A percentile compares a stretch with the other conserved stretches of the same genome.
phyloP scores from a whole-genome alignment of 1,140 invertebrate species.

The Drepana arcuata region DNA sequence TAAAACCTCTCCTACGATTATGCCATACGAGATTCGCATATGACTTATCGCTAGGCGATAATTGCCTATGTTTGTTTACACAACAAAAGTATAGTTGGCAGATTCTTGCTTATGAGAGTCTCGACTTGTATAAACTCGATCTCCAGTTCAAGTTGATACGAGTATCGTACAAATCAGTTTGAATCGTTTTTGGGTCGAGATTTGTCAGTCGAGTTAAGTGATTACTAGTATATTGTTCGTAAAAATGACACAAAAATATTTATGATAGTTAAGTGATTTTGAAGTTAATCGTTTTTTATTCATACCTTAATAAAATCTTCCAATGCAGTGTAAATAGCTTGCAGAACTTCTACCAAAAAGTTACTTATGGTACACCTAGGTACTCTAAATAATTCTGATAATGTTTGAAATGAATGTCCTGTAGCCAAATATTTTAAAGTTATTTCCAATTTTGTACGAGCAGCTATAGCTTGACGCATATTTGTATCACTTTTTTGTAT shows the following conservation, averaged over 20 bases:
- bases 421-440: conserved; percentile 6
- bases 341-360: conserved; percentile 1
- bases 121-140: not conserved
- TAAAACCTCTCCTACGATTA: not conserved
- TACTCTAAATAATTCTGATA: conserved; percentile 4
- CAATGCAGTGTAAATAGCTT: conserved; percentile 2
- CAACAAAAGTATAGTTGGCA: not conserved
- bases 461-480: conserved; percentile 3
- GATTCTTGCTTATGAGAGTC: not conserved
- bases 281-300: not conserved
- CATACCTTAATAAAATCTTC: conserved; percentile 2
- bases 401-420: conserved; percentile 7
- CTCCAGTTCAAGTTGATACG: conserved; percentile 1
- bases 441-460: conserved; percentile 5
- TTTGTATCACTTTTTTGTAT: conserved; percentile 5
- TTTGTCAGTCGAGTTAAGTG: conserved; percentile 2
- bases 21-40: not conserved
- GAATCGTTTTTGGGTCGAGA: conserved; percentile 1
- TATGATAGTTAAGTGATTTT: not conserved
- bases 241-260: conserved; percentile 2
- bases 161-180: conserved; percentile 2
- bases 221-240: conserved; percentile 1
- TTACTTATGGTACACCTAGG: conserved; percentile 5
- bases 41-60: not conserved
- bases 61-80: not conserved